Base-by-base conservation (phyloP, 2,113 vertebrate genomes). In the Guaruba guarouba region DNA sequence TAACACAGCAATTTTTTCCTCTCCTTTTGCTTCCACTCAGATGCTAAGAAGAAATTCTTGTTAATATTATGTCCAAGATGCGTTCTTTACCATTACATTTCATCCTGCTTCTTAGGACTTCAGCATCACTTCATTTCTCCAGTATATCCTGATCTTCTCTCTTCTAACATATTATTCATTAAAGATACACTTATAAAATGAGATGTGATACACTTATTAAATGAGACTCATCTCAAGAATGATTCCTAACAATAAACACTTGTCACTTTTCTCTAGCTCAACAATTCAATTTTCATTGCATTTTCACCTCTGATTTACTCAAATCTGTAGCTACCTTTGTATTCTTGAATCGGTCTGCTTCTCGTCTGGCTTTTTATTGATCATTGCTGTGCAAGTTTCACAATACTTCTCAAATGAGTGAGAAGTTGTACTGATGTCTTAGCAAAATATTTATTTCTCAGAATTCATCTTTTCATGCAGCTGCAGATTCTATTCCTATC, bases 371-470 rank as follows among this genome's bases (percentile, higher is more conserved):
- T 79, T 83, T 91, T 61, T 87, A 27, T 19, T 48, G 78, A 29
- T 62, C 39, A 8, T n/a, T 51, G 51, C 59, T 90, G 54, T 17
- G 41, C 22, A 83, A 69, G 15, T 62, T 92, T 80, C 39, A 57
- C 37, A 82, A 27, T 88, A 57, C 29, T 90, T 44, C 39, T 85
- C 35, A 90, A 90, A 88, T 62, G 18, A 69, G 7, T 28, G 15
- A 86, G 59, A 86, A 82, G 75, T 78, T 59, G 8, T 90, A 92
- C 82, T 54, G 76, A 74, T 59, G 54, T 67, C 37, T 75, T 62
- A 88, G 28, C 10, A 93, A 95, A 93, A 82, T 92, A 86, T 86
- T 88, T 93, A 35, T 77, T 92, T 31, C 59, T 90, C 49, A 90
- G 64, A 90, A 77, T 80, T 86, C 7, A 35, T 91, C 83, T 81